A percentile compares a stretch with the other conserved stretches of the same genome.
Evolutionary conservation across 1,140 invertebrate genomes (phyloP).

Genomic region (Caenorhabditis elegans): WBcel235 BX284604.4:5730001-5730500

Average conservation of each 20-base stretch:
- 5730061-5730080: conserved; percentile 7
- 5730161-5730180: not conserved
- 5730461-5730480: no score
- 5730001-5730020: not conserved
- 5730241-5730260: conserved; percentile 16
- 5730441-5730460: no score
- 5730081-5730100: conserved; percentile 22
- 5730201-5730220: conserved; percentile 63
- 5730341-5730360: no score
- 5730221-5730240: conserved; percentile 56
- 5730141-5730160: conserved; percentile 29
- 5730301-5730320: conserved; percentile 41
- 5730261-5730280: conserved; percentile 39
- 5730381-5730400: no score
- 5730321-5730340: no score
- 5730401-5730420: no score
- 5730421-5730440: no score
- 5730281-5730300: conserved; percentile 7
- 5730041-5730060: not conserved
- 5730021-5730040: not conserved
- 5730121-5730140: conserved; percentile 1
- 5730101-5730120: conserved; percentile 6
- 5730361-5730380: no score
- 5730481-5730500: no score
- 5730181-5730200: conserved; percentile 54